Conservation (phyloP, 2,113 vertebrate species). For the Propithecus coquereli region DNA sequence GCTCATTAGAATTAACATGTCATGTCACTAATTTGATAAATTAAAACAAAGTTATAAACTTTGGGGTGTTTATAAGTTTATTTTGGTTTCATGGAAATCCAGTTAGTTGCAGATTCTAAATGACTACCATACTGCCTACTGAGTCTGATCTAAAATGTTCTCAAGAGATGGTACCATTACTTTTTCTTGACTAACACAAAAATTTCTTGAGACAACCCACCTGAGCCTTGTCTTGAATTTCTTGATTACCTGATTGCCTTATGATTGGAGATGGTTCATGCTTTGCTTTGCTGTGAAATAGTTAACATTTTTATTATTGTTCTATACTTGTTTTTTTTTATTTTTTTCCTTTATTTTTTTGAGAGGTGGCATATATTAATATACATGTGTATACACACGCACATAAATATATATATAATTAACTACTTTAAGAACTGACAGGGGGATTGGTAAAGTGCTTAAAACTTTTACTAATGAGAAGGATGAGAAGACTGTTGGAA, state of each 20-base stretch:
- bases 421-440: background rate
- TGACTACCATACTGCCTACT: background rate
- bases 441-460: background rate
- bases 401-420: background rate
- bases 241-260: background rate
- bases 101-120: background rate
- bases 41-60: background rate
- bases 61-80: background rate
- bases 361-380: background rate
- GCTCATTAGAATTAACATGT: background rate
- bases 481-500: background rate
- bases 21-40: background rate
- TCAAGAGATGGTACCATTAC: background rate
- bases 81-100: background rate
- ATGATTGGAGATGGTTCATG: background rate
- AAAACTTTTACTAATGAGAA: background rate
- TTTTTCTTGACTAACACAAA: background rate
- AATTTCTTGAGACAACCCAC: background rate
- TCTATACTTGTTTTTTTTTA: background rate
- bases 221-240: background rate
- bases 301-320: background rate
- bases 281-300: background rate
- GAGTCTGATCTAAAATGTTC: background rate
- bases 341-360: background rate
- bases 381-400: background rate